These are phyloP conservation scores for Neoarius graeffei DNA, from an alignment of 2,113 vertebrate species.

Conservation along the genomic window DNA sequence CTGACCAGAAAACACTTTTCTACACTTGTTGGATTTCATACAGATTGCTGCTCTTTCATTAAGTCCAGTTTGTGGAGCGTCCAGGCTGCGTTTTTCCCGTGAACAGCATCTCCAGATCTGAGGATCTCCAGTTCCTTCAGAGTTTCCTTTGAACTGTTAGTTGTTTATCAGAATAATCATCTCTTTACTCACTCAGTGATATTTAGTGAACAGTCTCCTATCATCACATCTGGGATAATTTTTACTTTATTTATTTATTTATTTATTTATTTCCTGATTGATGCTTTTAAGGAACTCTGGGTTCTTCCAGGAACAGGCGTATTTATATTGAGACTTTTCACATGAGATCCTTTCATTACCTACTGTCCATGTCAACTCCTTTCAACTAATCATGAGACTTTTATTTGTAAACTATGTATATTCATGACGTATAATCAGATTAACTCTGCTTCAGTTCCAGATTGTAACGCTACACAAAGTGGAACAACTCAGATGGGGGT, in stretches of 20 bases:
- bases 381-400: neutral
- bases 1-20: neutral
- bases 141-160: neutral
- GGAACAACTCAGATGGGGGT: neutral
- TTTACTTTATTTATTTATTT: neutral
- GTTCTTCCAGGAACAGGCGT: too few species aligned
- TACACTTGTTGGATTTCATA: neutral
- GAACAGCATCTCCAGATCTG: neutral
- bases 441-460: neutral
- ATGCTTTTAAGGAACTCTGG: neutral
- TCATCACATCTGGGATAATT: neutral
- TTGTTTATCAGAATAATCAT: neutral
- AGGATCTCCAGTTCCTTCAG: neutral
- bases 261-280: neutral
- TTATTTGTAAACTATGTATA: neutral
- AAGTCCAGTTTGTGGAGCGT: neutral
- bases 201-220: neutral
- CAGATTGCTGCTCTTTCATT: neutral
- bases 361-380: neutral
- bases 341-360: too few species aligned
- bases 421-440: neutral
- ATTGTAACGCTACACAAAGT: neutral
- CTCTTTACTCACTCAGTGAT: neutral
- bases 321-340: too few species aligned
- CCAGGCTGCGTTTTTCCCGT: neutral